These are phyloP conservation scores for Cryptops parisi DNA, from an alignment of 2,888 invertebrate genomes.

Conservation along the genomic window DNA sequence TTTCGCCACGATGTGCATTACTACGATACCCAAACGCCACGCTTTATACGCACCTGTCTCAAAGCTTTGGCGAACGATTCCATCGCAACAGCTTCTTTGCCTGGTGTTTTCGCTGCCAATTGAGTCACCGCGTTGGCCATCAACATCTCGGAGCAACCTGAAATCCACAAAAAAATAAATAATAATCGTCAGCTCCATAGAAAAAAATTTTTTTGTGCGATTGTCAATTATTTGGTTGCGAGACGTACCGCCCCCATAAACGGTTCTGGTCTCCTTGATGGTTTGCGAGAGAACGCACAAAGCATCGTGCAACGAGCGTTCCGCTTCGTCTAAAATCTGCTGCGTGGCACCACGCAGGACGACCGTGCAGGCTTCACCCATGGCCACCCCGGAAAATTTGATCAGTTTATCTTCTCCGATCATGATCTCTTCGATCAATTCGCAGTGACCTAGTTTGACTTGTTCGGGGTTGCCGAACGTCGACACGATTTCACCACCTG, in stretches of 20 bases:
- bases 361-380: conserved; percentile 94
- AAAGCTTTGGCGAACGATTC: conserved; percentile 88
- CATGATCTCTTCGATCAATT: conserved; percentile 93
- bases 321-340: conserved; percentile 97
- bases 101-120: conserved; percentile 72
- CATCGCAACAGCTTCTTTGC: conserved; percentile 94
- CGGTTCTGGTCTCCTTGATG: conserved; percentile 78
- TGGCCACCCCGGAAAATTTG: conserved; percentile 83
- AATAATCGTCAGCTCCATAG: not conserved
- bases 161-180: conserved; percentile 7
- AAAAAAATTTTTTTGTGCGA: too few relatives aligned
- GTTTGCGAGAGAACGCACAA: conserved; percentile 93
- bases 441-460: conserved; percentile 86
- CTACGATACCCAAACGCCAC: too few relatives aligned
- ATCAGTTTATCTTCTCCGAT: conserved; percentile 93
- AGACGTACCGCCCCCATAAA: conserved; percentile 69
- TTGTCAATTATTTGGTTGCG: not conserved
- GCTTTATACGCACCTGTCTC: conserved; percentile 22
- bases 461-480: conserved; percentile 90
- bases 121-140: conserved; percentile 87
- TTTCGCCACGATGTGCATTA: too few relatives aligned
- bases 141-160: conserved; percentile 81
- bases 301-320: conserved; percentile 94
- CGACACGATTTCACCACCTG: conserved; percentile 84
- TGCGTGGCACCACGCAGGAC: conserved; percentile 95